Base-by-base conservation (phyloP, 2,888 invertebrate species). In the Drosophila formosana region DNA sequence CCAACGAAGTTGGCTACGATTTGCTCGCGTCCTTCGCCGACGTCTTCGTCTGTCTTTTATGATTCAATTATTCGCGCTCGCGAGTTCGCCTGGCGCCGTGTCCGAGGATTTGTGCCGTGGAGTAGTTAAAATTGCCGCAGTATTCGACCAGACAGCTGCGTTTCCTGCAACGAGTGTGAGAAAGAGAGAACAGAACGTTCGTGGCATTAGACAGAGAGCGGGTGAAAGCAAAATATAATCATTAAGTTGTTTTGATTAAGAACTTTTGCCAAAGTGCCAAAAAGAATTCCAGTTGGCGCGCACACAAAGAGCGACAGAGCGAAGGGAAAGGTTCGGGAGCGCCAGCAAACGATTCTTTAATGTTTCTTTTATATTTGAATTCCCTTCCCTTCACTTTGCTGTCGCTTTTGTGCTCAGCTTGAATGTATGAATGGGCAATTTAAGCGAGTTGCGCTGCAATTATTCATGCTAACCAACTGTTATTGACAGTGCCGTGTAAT, bases 221-320 rank as follows among this genome's bases (percentile, higher is more conserved):
- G 72, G 62, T 68, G 69, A 72, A 75, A 60, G 80, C 87, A 89
- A 88, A 37, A 85, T 88, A 88, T 72, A 80, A 85, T 89, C 80
- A 85, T 89, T 89, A 89, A 88, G 82, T 85, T 88, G 85, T 88
- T 85, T 85, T 89, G 82, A 84, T 84, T 87, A 84, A 84, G 79
- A 89, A 87, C 80, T 87, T 77, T 84, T 69, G 75, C 75, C 30
- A 78, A 73, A 83, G 73, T 72, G 87, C 78, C 80, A 79, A 82
- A 79, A 79, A 55, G 72, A 76, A 67, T 58, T 58, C 47, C 58
- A 47, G 28, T 50, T 53, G 43, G 37, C 46, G 32, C 43, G 34
- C 32, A 37, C 41, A 43, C 28, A 23, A 45, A 32, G 34, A 50
- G 28, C 13, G 23, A 11, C 6, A 34, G n/a, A 28, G 18, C 6